These are phyloP conservation scores for Drosophila cognata DNA, from an alignment of 2,888 invertebrate genomes.

Conservation along the genomic window DNA sequence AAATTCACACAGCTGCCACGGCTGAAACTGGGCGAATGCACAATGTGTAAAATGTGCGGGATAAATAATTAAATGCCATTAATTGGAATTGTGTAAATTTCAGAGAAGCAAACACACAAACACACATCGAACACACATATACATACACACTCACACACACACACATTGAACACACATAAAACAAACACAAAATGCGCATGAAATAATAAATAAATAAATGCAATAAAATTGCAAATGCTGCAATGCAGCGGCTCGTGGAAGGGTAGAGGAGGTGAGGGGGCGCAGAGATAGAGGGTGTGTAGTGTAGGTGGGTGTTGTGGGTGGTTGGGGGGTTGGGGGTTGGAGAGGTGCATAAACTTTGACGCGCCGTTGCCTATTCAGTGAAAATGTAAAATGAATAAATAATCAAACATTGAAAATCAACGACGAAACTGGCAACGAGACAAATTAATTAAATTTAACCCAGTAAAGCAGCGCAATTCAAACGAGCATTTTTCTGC, in stretches of 20 bases:
- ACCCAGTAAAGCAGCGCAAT: constrained; percentile 73
- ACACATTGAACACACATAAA: constrained; percentile 18
- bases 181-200: constrained; percentile 36
- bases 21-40: constrained; percentile 38
- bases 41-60: constrained; percentile 70
- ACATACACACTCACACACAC: constrained; percentile 15
- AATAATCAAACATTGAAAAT: constrained; percentile 74
- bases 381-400: constrained; percentile 69
- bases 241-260: constrained; percentile 45
- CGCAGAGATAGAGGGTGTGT: no score
- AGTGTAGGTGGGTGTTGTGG: no score
- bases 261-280: not conserved
- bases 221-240: constrained; percentile 77
- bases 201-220: constrained; percentile 79
- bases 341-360: not conserved
- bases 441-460: constrained; percentile 80
- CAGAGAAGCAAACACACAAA: constrained; percentile 39
- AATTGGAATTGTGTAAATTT: constrained; percentile 79
- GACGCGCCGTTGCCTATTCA: constrained; percentile 47
- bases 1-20: constrained; percentile 69
- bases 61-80: constrained; percentile 80
- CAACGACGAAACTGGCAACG: constrained; percentile 44
- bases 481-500: constrained; percentile 53
- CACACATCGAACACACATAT: constrained; percentile 12
- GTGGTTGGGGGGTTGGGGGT: not conserved